Conservation (phyloP, 2,113 vertebrate genomes). For the Rhadina sibilatrix region DNA sequence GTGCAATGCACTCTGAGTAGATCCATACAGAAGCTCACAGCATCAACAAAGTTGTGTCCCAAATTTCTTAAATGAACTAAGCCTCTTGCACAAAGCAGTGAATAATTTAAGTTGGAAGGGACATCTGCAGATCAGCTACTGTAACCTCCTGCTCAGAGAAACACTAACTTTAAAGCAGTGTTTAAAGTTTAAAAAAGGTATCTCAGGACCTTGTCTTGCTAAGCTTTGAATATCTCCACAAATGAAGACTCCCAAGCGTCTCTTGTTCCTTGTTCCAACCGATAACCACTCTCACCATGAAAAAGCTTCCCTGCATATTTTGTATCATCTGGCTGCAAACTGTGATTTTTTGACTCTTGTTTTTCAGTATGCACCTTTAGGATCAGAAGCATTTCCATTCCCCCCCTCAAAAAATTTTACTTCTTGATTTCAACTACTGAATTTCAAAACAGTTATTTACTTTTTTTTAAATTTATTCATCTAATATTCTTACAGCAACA, state of each 20-base stretch:
- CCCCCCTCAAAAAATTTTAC: neutral
- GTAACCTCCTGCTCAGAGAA: neutral
- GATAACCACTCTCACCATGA: neutral
- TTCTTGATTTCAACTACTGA: slow-evolving; percentile 4
- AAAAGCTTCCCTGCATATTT: neutral
- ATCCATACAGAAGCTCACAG: neutral
- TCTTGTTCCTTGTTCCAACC: neutral
- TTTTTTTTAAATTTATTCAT: slow-evolving; percentile 24
- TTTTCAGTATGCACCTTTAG: neutral
- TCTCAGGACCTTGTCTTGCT: neutral
- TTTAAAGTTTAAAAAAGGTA: neutral
- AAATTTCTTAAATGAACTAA: neutral
- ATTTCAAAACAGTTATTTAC: slow-evolving; percentile 49
- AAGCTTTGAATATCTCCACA: neutral
- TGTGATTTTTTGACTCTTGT: neutral
- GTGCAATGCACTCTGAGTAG: neutral
- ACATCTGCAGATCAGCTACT: neutral
- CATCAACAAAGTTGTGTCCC: neutral
- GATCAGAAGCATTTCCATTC: neutral
- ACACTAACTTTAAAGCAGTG: neutral
- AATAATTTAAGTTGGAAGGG: neutral
- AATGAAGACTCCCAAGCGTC: neutral
- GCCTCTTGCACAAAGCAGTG: neutral
- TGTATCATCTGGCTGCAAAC: neutral
- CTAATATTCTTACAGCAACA: slow-evolving; percentile 50